Base-by-base conservation (phyloP, 2,113 vertebrate genomes). In the Callithrix jacchus region DNA sequence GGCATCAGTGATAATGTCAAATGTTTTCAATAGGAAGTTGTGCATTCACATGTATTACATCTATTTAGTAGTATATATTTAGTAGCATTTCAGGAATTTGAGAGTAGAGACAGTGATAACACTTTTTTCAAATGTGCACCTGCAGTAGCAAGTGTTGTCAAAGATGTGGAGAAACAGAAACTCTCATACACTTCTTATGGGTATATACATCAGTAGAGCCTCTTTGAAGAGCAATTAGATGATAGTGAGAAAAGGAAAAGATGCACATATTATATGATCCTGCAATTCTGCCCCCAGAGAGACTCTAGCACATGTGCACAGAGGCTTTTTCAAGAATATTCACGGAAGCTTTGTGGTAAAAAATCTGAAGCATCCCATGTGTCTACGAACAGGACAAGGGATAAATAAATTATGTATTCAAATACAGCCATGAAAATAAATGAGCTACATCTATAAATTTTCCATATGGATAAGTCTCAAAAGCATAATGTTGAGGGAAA, bases 321-420 rank as follows among this genome's bases (percentile, higher is more conserved):
- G 58, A 84, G 7, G 21, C 8, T 89, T 93, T 21, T 83, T 87
- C n/a, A 71, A 61, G 56, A 77, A 42, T 58, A 92, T 96, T 86
- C 9, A 13, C 81, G 25, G 32, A 66, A 89, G 4, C 18, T 90
- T 58, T 94, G 45, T 81, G n/a, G 6, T 89, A 58, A 71, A 77
- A 96, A 92, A 56, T 87, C 54, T 64, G 82, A 96, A 88, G 79
- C 47, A 71, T 91, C 40, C 42, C 40, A 73, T 73, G 92, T 70
- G 45, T 71, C 64, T 82, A 4, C 61, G 17, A 94, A 92, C 6
- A 86, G n/a, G 35, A 70, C 61, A 93, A 73, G 7, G 64, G 35
- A 82, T 37, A 94, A 58, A 64, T 61, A 56, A 77, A 52, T n/a
- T 81, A 23, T 42, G 6, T 23, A n/a, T 56, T 88, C 70, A 47